Percentiles rank a stretch among this genome's conserved stretches.
Conservation (phyloP, 2,797 vertebrate species). For the Uromys caudimaculatus region DNA sequence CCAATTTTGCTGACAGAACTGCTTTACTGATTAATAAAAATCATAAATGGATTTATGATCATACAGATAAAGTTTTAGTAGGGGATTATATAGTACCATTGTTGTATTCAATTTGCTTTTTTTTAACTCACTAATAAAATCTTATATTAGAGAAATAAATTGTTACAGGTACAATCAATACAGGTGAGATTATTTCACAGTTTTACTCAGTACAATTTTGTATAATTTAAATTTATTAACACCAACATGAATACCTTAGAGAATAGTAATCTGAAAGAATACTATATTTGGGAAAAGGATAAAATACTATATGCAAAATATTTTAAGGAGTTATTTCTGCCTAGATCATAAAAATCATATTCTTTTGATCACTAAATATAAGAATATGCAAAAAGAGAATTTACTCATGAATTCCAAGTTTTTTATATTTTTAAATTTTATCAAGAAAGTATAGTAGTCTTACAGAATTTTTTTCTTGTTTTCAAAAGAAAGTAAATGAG, state of each 20-base stretch:
- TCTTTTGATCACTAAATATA: not conserved
- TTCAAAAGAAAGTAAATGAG: constrained; percentile 41
- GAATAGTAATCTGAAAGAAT: constrained; percentile 49
- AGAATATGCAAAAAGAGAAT: constrained; percentile 21
- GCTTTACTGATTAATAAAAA: constrained; percentile 72
- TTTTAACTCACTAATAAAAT: constrained; percentile 51
- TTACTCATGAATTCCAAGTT: constrained; percentile 14
- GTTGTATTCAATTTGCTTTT: constrained; percentile 10
- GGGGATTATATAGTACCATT: constrained; percentile 43
- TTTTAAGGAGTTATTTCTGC: not conserved
- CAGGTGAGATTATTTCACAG: not conserved
- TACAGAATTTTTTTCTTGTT: constrained; percentile 27
- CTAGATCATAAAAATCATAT: constrained; percentile 24
- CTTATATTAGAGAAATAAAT: constrained; percentile 25
- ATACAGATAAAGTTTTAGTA: constrained; percentile 56
- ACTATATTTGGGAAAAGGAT: constrained; percentile 25
- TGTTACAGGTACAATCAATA: not conserved
- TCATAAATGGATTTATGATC: constrained; percentile 60
- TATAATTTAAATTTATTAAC: constrained; percentile 23
- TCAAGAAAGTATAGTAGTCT: not conserved
- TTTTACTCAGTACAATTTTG: constrained; percentile 23
- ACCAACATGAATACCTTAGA: constrained; percentile 28
- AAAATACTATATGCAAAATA: constrained; percentile 8
- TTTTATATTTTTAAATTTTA: not conserved
- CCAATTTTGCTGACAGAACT: constrained; percentile 60